phyloP scores from a whole-genome alignment of 2,797 vertebrate genomes.

The Chloroceryle inda region DNA sequence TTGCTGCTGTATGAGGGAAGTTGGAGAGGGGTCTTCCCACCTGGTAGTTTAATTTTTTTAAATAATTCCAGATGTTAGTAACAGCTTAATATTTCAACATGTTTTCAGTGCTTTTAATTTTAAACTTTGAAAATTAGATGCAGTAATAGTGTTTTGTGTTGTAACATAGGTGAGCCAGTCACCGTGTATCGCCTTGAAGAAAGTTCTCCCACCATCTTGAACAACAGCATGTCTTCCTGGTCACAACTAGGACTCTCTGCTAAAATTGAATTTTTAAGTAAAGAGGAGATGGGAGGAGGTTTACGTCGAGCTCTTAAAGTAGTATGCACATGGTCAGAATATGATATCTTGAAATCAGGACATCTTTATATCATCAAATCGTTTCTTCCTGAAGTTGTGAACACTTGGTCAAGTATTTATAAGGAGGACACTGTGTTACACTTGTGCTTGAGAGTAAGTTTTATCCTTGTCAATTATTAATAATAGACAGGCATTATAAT shows the following conservation, averaged over 20 bases:
- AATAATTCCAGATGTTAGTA: not conserved
- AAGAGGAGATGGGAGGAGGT: conserved; percentile 98
- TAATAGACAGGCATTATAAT: not conserved
- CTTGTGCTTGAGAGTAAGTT: conserved; percentile 96
- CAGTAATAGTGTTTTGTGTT: not conserved
- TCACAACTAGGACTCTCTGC: conserved; percentile 95
- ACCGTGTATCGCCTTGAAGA: conserved; percentile 98
- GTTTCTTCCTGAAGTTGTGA: conserved; percentile 96
- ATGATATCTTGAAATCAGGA: conserved; percentile 95
- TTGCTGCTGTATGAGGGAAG: not conserved
- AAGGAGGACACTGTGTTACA: conserved; percentile 97
- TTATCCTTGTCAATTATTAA: not conserved
- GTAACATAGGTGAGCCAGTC: conserved; percentile 90
- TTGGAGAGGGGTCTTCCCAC: not conserved
- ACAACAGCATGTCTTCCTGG: conserved; percentile 99
- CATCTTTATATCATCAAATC: conserved; percentile 98
- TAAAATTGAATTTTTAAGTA: conserved; percentile 98
- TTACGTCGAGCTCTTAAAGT: conserved; percentile 96
- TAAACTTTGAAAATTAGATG: not conserved
- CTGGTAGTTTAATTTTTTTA: not conserved
- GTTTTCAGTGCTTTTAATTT: not conserved
- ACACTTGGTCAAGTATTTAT: conserved; percentile 97
- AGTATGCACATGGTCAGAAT: conserved; percentile 97
- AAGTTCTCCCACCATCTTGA: conserved; percentile 95
- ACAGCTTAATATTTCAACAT: not conserved